Percentiles rank a stretch among this genome's conserved stretches.
phyloP scores from a whole-genome alignment of 1,140 invertebrate genomes.

The Micrasema minimum region DNA sequence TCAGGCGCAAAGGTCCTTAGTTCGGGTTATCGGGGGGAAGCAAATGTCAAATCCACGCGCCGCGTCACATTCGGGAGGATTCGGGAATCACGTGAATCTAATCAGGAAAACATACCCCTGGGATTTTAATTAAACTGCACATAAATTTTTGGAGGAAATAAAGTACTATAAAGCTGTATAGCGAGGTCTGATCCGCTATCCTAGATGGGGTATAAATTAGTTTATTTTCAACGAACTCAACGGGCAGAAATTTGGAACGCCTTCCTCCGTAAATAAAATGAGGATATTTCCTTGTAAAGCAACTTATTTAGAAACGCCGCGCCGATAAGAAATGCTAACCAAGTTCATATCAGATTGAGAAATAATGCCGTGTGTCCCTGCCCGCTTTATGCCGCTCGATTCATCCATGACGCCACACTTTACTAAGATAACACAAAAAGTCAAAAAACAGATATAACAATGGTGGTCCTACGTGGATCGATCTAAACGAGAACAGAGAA shows the following conservation, averaged over 20 bases:
- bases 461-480: slow-evolving; percentile 6
- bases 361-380: not conserved
- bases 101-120: too few relatives aligned
- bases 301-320: slow-evolving; percentile 1
- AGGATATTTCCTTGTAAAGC: slow-evolving; percentile 9
- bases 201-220: too few relatives aligned
- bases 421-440: slow-evolving; percentile 13
- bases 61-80: too few relatives aligned
- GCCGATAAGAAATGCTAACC: not conserved
- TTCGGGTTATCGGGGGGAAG: not conserved
- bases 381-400: slow-evolving; percentile 6
- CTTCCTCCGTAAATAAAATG: too few relatives aligned
- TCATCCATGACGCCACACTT: slow-evolving; percentile 17
- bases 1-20: slow-evolving; percentile 14
- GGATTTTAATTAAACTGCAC: slow-evolving; percentile 2
- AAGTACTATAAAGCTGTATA: too few relatives aligned
- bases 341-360: not conserved
- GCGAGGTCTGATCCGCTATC: too few relatives aligned
- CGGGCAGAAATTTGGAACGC: too few relatives aligned
- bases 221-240: too few relatives aligned
- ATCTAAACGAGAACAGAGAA: not conserved
- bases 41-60: not conserved
- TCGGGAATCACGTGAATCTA: too few relatives aligned
- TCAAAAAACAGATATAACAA: not conserved
- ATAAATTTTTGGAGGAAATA: too few relatives aligned